Conservation (phyloP, 1,140 invertebrate genomes). For the Zaprionus kolodkinae region DNA sequence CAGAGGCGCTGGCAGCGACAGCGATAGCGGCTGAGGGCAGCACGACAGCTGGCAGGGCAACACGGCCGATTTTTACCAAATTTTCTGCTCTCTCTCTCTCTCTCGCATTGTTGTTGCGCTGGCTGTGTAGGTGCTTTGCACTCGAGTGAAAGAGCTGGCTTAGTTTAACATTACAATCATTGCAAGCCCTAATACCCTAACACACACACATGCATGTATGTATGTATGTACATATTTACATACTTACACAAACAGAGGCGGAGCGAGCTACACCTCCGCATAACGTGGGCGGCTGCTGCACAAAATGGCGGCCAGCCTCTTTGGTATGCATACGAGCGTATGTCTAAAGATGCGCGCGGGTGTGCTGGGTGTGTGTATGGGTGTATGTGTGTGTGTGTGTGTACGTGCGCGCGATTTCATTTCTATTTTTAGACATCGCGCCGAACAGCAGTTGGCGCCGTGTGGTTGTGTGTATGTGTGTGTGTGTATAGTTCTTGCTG, state of each 20-base stretch:
- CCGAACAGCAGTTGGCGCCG: slow-evolving; percentile 58
- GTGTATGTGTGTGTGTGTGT: slow-evolving; percentile 61
- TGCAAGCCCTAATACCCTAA: slow-evolving; percentile 27
- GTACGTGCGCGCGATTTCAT: slow-evolving; percentile 79
- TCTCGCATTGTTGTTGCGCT: slow-evolving; percentile 5
- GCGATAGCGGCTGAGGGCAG: slow-evolving; percentile 2
- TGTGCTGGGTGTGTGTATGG: slow-evolving; percentile 58
- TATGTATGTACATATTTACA: background rate
- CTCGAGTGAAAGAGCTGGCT: slow-evolving; percentile 52
- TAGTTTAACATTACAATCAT: slow-evolving; percentile 71
- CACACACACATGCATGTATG: slow-evolving; percentile 30
- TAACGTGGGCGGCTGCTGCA: slow-evolving; percentile 70
- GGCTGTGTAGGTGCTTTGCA: slow-evolving; percentile 48
- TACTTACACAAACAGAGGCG: slow-evolving; percentile 6
- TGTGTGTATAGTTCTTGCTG: slow-evolving; percentile 17
- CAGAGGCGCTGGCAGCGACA: slow-evolving; percentile 11
- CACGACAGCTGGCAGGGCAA: slow-evolving; percentile 37
- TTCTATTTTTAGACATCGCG: slow-evolving; percentile 76
- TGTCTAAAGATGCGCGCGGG: slow-evolving; percentile 9
- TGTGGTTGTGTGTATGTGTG: slow-evolving; percentile 11
- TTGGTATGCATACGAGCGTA: slow-evolving; percentile 61
- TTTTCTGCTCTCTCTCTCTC: slow-evolving; percentile 10
- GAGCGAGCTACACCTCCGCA: slow-evolving; percentile 40
- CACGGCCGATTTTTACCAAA: slow-evolving; percentile 28
- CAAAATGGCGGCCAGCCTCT: slow-evolving; percentile 77